Conservation (phyloP, 2,113 vertebrate genomes). For the Ceyx cyanopectus region DNA sequence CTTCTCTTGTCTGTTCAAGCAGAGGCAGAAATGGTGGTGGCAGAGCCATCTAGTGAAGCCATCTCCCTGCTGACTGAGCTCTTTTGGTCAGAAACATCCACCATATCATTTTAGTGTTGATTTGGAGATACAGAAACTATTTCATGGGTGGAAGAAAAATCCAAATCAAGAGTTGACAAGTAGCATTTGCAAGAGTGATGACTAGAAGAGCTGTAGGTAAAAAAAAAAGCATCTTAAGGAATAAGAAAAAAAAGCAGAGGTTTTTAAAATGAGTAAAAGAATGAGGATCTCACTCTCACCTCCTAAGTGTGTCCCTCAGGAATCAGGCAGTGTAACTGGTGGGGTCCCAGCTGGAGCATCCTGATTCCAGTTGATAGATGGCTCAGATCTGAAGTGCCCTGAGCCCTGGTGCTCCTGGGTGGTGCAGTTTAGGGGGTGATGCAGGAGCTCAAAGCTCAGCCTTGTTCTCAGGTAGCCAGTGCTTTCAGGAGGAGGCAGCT, state of each 20-base stretch:
- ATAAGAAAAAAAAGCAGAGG: not conserved
- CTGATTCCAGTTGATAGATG: not conserved
- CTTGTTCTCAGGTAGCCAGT: not conserved
- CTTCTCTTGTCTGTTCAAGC: constrained; percentile 8
- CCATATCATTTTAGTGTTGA: not conserved
- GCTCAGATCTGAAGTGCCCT: not conserved
- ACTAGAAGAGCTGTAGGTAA: not conserved
- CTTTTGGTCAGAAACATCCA: constrained; percentile 18
- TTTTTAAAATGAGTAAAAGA: not conserved
- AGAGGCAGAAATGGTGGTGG: not conserved
- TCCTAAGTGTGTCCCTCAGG: not conserved
- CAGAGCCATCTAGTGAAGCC: not conserved
- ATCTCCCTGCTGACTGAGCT: not conserved
- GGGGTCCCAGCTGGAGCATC: not conserved
- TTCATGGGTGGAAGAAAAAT: constrained; percentile 3
- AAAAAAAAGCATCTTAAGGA: not conserved
- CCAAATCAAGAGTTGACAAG: not conserved
- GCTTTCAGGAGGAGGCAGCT: not conserved
- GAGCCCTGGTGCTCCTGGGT: not conserved
- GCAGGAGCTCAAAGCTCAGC: not conserved
- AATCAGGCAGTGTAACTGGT: not conserved
- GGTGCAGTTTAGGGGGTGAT: not conserved
- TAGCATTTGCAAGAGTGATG: not conserved
- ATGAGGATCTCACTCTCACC: not conserved
- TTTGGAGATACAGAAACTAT: not conserved